These are phyloP conservation scores for Tachina grossa DNA, from an alignment of 2,888 invertebrate species.

Conservation along the genomic window DNA sequence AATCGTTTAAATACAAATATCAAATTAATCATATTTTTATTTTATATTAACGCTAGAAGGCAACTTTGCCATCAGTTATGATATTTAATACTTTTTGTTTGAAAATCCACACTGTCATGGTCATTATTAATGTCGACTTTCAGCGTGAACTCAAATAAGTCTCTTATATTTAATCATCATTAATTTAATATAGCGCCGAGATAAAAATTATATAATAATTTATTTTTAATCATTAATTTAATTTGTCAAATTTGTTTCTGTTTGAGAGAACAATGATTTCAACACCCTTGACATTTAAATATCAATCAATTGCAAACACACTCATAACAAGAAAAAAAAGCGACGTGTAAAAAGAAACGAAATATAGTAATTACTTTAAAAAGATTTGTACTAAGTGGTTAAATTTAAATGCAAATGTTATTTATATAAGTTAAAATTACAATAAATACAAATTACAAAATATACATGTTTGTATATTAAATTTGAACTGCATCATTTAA, in stretches of 20 bases:
- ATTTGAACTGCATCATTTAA: no score
- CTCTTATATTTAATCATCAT: slow-evolving; percentile 34
- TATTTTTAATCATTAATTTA: slow-evolving; percentile 51
- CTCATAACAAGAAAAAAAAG: not conserved
- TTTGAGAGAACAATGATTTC: slow-evolving; percentile 40
- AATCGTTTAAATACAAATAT: not conserved
- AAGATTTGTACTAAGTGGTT: not conserved
- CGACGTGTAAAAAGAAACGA: not conserved
- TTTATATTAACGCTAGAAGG: not conserved
- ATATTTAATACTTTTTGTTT: slow-evolving; percentile 2
- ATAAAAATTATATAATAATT: slow-evolving; percentile 31
- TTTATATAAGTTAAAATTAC: slow-evolving; percentile 4
- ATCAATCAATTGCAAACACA: slow-evolving; percentile 41
- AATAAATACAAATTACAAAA: no score
- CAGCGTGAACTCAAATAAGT: not conserved
- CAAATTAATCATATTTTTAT: not conserved
- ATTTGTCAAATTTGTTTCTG: slow-evolving; percentile 40
- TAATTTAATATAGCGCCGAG: slow-evolving; percentile 33
- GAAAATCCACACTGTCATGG: slow-evolving; percentile 25
- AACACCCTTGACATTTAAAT: slow-evolving; percentile 64
- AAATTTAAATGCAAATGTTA: slow-evolving; percentile 2
- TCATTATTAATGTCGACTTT: slow-evolving; percentile 24
- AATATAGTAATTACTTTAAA: slow-evolving; percentile 11
- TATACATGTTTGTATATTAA: no score
- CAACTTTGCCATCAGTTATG: not conserved